Evolutionary conservation across 1,140 invertebrate species (phyloP).

Genomic region (Brachionus rubens): DNA sequence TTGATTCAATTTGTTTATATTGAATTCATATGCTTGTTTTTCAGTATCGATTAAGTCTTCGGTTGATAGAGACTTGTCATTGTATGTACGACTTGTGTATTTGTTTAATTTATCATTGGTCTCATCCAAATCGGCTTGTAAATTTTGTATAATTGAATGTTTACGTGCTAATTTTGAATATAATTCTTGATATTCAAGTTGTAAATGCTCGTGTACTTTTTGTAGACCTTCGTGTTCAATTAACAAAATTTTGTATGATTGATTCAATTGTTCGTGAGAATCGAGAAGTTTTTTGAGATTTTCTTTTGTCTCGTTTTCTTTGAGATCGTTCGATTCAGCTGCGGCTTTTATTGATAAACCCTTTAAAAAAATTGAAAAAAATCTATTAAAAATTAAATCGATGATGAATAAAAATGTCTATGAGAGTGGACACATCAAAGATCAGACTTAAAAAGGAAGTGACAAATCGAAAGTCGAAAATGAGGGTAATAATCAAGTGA

Average conservation of each 20-base stretch:
- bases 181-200: constrained; percentile 19
- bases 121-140: background rate
- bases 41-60: background rate
- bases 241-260: constrained; percentile 16
- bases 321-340: constrained; percentile 6
- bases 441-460: no score
- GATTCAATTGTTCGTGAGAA: constrained; percentile 28
- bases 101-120: background rate
- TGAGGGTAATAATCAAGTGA: no score
- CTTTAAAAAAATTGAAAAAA: background rate
- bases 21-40: background rate
- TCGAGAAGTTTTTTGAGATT: constrained; percentile 30
- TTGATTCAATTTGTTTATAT: background rate
- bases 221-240: constrained; percentile 33
- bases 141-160: background rate
- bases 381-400: no score
- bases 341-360: constrained; percentile 11
- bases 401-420: no score
- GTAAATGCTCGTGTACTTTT: constrained; percentile 18
- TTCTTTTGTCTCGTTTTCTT: constrained; percentile 36
- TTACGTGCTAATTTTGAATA: constrained; percentile 9
- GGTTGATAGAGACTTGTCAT: background rate
- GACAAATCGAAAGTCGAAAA: no score
- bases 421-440: no score
- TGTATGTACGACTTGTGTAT: background rate